Evolutionary conservation across 23 tunicate species (phyloP), one percentile per base, ranked within the genome.

Genomic region (Clavelina lepadiformis): DNA sequence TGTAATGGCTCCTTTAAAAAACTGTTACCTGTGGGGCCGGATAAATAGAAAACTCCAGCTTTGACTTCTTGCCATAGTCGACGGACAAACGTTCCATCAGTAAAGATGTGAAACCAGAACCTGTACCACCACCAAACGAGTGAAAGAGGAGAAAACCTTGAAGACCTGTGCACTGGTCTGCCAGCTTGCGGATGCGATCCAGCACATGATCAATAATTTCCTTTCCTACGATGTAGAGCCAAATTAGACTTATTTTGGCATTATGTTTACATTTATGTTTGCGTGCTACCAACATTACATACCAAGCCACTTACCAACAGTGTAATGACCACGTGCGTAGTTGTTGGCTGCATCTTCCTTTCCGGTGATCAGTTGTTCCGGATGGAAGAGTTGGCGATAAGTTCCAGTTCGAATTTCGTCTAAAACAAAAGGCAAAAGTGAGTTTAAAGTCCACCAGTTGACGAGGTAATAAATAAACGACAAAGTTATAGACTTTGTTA

Each of bases 301-400:
- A n/a, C n/a, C n/a, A n/a, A n/a, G n/a, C n/a, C n/a, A 7, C 63
- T 69, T 35, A 74, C 89, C 89, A 58, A 82, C 63, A 0, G 82
- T 82, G 52, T 82, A 82, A 50, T 75, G 82, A 6, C 91, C 91
- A 6, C 82, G 71, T 4, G 92, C 89, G 72, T 82, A 82, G 54
- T 82, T 82, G 81, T 82, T 82, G 4, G 89, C 89, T 0, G 89
- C 92, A 44, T 83, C 92, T 76, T 83, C 92, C 47, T 83, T 83
- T 30, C 82, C 92, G 41, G 92, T 75, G 33, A 83, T 69, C 59
- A 83, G 66, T 38, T 83, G 92, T 28, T 83, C 73, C 18, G 92
- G 92, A 34, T 83, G 92, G 51, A 75, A 83, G 67, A 83, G 77
- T 31, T 83, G 76, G 27, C 92, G 77, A 51, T 83, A 83, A 28